Evolutionary conservation across 2,888 invertebrate species (phyloP).

Genomic region (Plebejus melissa): DNA sequence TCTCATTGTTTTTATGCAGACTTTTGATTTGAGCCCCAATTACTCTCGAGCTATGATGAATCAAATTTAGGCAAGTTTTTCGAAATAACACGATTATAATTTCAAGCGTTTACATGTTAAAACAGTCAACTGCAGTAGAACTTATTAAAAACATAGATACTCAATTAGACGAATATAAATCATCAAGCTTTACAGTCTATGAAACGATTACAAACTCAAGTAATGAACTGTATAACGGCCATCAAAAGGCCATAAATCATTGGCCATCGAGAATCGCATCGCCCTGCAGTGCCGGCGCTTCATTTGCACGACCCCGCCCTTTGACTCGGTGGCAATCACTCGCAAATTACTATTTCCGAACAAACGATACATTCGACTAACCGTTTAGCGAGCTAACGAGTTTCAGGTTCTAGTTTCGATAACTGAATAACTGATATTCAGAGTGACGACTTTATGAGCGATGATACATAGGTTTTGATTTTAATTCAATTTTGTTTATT

Average conservation of each 20-base stretch:
- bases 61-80: neutral
- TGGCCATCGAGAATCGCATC: neutral
- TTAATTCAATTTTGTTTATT: neutral
- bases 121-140: neutral
- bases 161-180: neutral
- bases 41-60: neutral
- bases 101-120: neutral
- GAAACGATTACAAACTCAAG: neutral
- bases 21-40: neutral
- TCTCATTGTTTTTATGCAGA: slow-evolving; percentile 20
- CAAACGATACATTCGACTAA: slow-evolving; percentile 41
- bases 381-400: slow-evolving; percentile 32
- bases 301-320: slow-evolving; percentile 40
- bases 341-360: slow-evolving; percentile 64
- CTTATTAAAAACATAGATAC: neutral
- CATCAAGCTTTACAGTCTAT: neutral
- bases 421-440: neutral
- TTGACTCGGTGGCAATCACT: slow-evolving; percentile 57
- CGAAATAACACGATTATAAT: neutral
- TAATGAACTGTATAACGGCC: slow-evolving; percentile 7
- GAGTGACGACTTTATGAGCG: neutral
- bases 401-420: slow-evolving; percentile 26
- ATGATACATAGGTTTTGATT: neutral
- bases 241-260: slow-evolving; percentile 13
- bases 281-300: slow-evolving; percentile 33